Conservation (phyloP, 2,888 invertebrate genomes). For the Augiades crinisus region DNA sequence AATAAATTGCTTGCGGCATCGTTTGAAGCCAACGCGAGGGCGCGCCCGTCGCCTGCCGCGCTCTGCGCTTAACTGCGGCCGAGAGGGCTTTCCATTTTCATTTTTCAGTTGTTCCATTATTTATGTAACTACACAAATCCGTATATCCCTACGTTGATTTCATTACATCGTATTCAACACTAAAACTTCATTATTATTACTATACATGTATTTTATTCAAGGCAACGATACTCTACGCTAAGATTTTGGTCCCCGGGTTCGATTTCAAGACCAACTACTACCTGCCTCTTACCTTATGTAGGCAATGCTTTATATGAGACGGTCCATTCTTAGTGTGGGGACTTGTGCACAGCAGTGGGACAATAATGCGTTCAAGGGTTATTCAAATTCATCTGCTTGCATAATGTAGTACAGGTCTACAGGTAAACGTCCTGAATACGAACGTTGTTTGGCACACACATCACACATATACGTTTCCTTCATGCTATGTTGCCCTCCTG, state of each 20-base stretch:
- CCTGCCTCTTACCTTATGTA: too few species aligned
- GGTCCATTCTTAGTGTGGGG: too few species aligned
- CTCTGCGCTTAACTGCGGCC: conserved; percentile 64
- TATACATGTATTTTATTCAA: too few species aligned
- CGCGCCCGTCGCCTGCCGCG: conserved; percentile 58
- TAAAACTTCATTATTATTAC: too few species aligned
- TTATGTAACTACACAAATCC: conserved; percentile 30
- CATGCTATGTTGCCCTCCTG: conserved; percentile 7
- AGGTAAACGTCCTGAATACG: background rate
- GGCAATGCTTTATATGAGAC: too few species aligned
- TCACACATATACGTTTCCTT: conserved; percentile 7
- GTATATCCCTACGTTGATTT: background rate
- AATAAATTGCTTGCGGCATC: conserved; percentile 39
- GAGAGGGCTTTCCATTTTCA: conserved; percentile 54
- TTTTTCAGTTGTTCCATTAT: conserved; percentile 42
- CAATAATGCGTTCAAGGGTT: too few species aligned
- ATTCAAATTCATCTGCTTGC: conserved; percentile 4
- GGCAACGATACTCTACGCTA: too few species aligned
- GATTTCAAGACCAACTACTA: too few species aligned
- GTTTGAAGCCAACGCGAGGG: conserved; percentile 31
- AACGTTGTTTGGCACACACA: conserved; percentile 2
- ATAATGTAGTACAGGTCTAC: background rate
- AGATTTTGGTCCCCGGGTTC: too few species aligned
- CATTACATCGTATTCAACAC: background rate
- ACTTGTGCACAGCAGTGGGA: too few species aligned